Base-by-base conservation (phyloP, 1,140 invertebrate genomes). In the Eurosta solidaginis region DNA sequence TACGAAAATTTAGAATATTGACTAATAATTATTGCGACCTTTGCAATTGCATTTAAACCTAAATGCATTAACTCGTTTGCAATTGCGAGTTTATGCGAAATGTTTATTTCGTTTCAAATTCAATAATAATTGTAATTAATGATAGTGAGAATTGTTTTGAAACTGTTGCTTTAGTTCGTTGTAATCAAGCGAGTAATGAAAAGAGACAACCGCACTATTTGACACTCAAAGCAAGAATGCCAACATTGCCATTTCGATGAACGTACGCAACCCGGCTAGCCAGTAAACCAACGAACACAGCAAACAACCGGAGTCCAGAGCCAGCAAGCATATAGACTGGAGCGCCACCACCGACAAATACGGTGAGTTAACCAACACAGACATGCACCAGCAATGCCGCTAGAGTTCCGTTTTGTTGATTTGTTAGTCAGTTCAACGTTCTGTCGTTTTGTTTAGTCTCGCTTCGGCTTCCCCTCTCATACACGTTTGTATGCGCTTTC, bases 221-320 rank as follows among this genome's bases (percentile, higher is more conserved):
- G 82, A 82, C 81, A 83, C 83, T 81, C 85, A 81, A 83, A 85
- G 82, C 85, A 86, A 86, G 85, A 87, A 87, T 87, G 85, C 84
- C 77, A 77, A 77, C 80, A 78, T 80, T 78, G 77, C 77, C 79
- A 74, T 76, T 80, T 80, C 74, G 54, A 52, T 17, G 49, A 44
- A 74, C 76, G 45, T 44, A 27, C 68, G 25, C 50, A 79, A 44
- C 59, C 78, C 54, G 27, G 52, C 20, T n/a, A n/a, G 20, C 52
- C 29, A 40, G 74, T 12, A n/a, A n/a, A 68, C 6, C 29, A 27
- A 27, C 40, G 20, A 10, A 68, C n/a, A 27, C 74, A 52, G 29
- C 44, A 27, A 17, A 49, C 54, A 68, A 68, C 22, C 59, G 20
- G 59, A 68, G 59, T 68, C 27, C 59, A 68, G 59, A 68, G 59